A percentile compares a stretch with the other conserved stretches of the same genome.
These are phyloP conservation scores for Cataglyphis rosenhaueri DNA, from an alignment of 2,888 invertebrate genomes.

Conservation along the genomic window DNA sequence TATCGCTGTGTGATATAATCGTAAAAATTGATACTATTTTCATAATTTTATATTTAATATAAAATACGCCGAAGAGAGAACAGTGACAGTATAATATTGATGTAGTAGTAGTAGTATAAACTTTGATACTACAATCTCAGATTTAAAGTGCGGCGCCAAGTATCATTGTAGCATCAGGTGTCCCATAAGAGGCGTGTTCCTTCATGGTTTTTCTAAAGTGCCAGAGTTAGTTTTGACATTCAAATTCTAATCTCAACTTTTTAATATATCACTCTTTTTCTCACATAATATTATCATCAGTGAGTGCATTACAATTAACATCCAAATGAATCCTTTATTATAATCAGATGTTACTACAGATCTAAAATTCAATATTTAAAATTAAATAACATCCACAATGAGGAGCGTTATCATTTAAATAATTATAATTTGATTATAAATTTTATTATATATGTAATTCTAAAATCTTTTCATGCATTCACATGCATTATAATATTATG, in stretches of 20 bases:
- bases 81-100: neutral
- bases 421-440: conserved; percentile 7
- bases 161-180: conserved; percentile 39
- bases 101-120: neutral
- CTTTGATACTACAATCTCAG: conserved; percentile 18
- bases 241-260: conserved; percentile 7
- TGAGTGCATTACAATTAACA: conserved; percentile 4
- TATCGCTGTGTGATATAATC: neutral
- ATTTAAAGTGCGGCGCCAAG: conserved; percentile 13
- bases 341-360: conserved; percentile 3
- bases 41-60: neutral
- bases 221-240: neutral
- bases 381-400: neutral
- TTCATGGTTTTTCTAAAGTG: conserved; percentile 27
- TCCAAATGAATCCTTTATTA: conserved; percentile 5
- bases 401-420: conserved; percentile 4
- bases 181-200: conserved; percentile 39
- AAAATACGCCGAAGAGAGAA: neutral
- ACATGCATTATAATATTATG: conserved; percentile 7
- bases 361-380: neutral
- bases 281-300: neutral
- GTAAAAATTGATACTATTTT: neutral
- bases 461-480: neutral
- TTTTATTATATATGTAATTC: conserved; percentile 21
- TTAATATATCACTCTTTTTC: neutral